Evolutionary conservation across 2,888 invertebrate genomes (phyloP).

Genomic region (Drosophila flavopinicola): DNA sequence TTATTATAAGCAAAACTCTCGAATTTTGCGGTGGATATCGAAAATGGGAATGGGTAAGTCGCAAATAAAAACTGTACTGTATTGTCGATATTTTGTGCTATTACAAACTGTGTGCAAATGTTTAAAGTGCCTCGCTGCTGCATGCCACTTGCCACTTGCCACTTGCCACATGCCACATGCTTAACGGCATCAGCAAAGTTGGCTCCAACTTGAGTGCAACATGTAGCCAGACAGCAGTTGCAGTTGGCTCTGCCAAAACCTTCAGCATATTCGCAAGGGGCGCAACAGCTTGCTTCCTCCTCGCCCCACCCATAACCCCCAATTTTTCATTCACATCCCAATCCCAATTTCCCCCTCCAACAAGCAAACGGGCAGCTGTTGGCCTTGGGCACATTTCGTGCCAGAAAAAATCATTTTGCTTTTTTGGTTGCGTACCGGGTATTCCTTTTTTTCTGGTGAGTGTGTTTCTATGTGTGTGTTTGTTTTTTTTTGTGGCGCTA

Average conservation of each 20-base stretch:
- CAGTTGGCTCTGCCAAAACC: constrained; percentile 20
- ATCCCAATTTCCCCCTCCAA: too few relatives aligned
- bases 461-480: too few relatives aligned
- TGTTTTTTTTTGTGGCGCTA: constrained; percentile 30
- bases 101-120: constrained; percentile 10
- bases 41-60: too few relatives aligned
- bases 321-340: too few relatives aligned
- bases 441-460: constrained; percentile 5
- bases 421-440: constrained; percentile 27
- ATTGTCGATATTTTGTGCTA: constrained; percentile 5
- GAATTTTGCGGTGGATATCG: too few relatives aligned
- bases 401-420: constrained; percentile 1
- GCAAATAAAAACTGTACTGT: not conserved
- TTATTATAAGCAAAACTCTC: too few relatives aligned
- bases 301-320: not conserved
- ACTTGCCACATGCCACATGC: constrained; percentile 32
- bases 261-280: constrained; percentile 20
- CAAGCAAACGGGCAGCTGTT: constrained; percentile 3
- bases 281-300: constrained; percentile 3
- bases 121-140: constrained; percentile 5
- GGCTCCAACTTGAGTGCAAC: constrained; percentile 33
- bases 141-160: constrained; percentile 1
- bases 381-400: constrained; percentile 29
- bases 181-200: constrained; percentile 28
- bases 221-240: constrained; percentile 24